Conservation (phyloP, 2,797 vertebrate genomes). For the Neostethus bicornis region DNA sequence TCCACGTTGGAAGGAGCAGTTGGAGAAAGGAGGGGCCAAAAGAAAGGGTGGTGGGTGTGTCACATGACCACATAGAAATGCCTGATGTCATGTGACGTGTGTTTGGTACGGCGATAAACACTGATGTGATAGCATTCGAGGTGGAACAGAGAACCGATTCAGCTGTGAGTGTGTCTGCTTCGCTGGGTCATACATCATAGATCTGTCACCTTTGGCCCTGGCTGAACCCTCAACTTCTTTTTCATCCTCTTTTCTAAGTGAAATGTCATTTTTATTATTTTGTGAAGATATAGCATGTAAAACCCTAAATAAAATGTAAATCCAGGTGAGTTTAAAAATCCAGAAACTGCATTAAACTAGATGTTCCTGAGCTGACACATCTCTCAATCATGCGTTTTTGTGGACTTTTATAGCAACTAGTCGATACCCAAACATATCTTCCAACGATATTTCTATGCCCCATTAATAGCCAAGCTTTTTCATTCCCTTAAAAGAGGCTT, state of each 20-base stretch:
- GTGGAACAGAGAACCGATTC: constrained; percentile 43
- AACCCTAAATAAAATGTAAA: constrained; percentile 2
- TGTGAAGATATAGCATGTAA: background rate
- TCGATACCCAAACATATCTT: constrained; percentile 8
- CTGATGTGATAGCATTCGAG: constrained; percentile 73
- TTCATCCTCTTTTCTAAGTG: constrained; percentile 19
- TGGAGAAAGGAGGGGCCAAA: constrained; percentile 76
- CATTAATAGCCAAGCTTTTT: constrained; percentile 10
- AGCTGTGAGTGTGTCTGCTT: constrained; percentile 23
- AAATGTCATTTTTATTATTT: constrained; percentile 7
- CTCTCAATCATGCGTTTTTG: background rate
- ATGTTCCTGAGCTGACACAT: background rate
- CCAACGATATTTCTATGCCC: background rate
- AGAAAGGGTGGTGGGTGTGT: constrained; percentile 73
- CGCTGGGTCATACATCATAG: constrained; percentile 19
- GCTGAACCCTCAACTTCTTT: constrained; percentile 30
- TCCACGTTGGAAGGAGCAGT: constrained; percentile 83
- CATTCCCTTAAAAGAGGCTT: constrained; percentile 11
- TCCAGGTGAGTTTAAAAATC: constrained; percentile 1
- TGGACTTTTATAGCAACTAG: constrained; percentile 7
- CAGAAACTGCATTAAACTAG: background rate
- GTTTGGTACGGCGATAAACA: constrained; percentile 75
- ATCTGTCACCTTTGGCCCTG: constrained; percentile 57
- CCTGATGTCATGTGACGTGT: constrained; percentile 83
- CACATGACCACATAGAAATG: constrained; percentile 87